Conservation (phyloP, 2,888 invertebrate species). For the Tinea semifulvella region DNA sequence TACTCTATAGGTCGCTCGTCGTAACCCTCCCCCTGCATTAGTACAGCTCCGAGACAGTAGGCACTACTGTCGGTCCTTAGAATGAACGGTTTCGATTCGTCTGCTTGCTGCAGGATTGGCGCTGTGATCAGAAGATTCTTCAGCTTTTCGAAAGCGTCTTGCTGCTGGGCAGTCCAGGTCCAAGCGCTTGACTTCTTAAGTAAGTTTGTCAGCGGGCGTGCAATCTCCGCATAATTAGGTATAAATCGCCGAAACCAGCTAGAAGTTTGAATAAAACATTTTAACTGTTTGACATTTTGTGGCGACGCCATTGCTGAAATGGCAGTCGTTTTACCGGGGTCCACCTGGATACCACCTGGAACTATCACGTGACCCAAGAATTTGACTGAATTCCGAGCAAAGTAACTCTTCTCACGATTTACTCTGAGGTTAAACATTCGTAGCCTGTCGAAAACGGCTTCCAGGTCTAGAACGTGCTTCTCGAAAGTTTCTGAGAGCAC, state of each 20-base stretch:
- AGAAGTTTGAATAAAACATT: conserved; percentile 24
- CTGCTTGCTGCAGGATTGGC: conserved; percentile 21
- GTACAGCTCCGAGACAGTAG: conserved; percentile 21
- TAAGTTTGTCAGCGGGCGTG: conserved; percentile 22
- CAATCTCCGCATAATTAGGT: conserved; percentile 27
- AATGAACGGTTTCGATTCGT: conserved; percentile 14
- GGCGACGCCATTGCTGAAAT: conserved; percentile 20
- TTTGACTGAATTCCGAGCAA: conserved; percentile 20
- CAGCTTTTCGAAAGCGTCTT: conserved; percentile 21
- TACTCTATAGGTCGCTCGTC: conserved; percentile 23
- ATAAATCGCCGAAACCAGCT: conserved; percentile 23
- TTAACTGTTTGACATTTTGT: conserved; percentile 18
- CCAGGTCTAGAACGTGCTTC: conserved; percentile 24
- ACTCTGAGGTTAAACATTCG: conserved; percentile 23
- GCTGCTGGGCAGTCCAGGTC: conserved; percentile 22
- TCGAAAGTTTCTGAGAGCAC: conserved; percentile 23
- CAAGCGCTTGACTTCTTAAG: conserved; percentile 24
- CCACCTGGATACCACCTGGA: conserved; percentile 19
- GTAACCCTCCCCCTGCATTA: conserved; percentile 18
- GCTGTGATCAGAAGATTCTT: conserved; percentile 20
- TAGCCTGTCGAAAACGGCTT: conserved; percentile 23
- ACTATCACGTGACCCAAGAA: conserved; percentile 21
- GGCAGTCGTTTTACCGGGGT: conserved; percentile 21
- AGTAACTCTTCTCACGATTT: conserved; percentile 25
- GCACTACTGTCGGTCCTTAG: conserved; percentile 21